Conservation (phyloP, 2,888 invertebrate genomes). For the Hetaerina titia region DNA sequence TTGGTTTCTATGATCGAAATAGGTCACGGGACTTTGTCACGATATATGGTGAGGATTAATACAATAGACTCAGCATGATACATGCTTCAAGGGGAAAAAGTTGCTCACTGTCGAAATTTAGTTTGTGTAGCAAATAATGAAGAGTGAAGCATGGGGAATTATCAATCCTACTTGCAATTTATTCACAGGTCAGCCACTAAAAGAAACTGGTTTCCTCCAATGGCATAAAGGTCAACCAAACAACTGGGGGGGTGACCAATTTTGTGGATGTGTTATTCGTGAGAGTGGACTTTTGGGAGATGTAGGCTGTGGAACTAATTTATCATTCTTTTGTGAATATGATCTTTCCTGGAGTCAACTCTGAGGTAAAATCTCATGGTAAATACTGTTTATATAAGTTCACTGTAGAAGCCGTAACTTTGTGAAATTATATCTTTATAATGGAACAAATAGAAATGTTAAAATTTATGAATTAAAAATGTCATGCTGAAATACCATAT, state of each 20-base stretch:
- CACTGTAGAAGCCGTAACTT: too few relatives aligned
- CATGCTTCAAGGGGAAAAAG: too few relatives aligned
- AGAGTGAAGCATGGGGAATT: too few relatives aligned
- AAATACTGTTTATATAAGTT: too few relatives aligned
- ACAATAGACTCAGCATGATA: too few relatives aligned
- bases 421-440: too few relatives aligned
- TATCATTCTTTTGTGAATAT: conserved; percentile 60
- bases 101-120: too few relatives aligned
- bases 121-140: too few relatives aligned
- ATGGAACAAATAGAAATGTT: too few relatives aligned
- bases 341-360: conserved; percentile 20
- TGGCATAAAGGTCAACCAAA: conserved; percentile 25
- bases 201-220: conserved; percentile 11
- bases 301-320: background rate
- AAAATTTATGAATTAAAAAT: too few relatives aligned
- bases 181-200: background rate
- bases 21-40: conserved; percentile 6
- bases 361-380: background rate
- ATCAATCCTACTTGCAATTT: background rate
- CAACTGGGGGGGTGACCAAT: background rate
- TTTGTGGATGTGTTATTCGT: conserved; percentile 41
- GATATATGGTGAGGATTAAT: background rate
- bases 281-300: conserved; percentile 13
- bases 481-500: too few relatives aligned
- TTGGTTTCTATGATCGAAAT: conserved; percentile 17